These are phyloP conservation scores for Cephalopachus bancanus DNA, from an alignment of 2,797 vertebrate species.

Conservation along the genomic window DNA sequence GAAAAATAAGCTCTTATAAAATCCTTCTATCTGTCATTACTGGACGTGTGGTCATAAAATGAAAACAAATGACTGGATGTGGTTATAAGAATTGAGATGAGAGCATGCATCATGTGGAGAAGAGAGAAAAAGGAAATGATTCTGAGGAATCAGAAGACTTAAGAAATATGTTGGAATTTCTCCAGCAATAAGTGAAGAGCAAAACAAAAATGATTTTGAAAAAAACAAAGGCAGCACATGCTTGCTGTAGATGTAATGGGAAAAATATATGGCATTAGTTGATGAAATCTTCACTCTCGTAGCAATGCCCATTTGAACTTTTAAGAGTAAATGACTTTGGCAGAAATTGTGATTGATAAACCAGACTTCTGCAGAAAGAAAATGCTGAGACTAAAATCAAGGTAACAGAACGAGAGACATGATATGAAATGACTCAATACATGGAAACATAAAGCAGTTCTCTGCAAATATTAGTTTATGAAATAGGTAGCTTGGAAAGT, in stretches of 20 bases:
- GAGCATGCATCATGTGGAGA: background rate
- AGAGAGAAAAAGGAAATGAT: constrained; percentile 35
- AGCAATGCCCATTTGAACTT: constrained; percentile 51
- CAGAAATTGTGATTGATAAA: constrained; percentile 61
- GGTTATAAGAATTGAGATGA: background rate
- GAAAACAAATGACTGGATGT: constrained; percentile 50
- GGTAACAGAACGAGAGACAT: constrained; percentile 3
- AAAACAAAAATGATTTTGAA: background rate
- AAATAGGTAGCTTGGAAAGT: constrained; percentile 41
- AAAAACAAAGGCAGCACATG: background rate
- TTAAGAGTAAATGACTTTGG: constrained; percentile 63
- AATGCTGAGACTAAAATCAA: constrained; percentile 68
- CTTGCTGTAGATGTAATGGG: background rate
- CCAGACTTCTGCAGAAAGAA: background rate
- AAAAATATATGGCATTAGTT: background rate
- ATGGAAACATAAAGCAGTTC: constrained; percentile 19
- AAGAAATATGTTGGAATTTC: background rate
- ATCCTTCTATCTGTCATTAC: background rate
- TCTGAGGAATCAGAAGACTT: constrained; percentile 31
- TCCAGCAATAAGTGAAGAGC: constrained; percentile 59
- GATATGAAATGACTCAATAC: constrained; percentile 35
- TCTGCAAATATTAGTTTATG: constrained; percentile 60
- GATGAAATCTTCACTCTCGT: background rate
- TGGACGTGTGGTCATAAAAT: background rate
- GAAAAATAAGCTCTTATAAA: constrained; percentile 32